Conservation (phyloP, 2,888 invertebrate genomes). For the Hofmannophila pseudospretella region DNA sequence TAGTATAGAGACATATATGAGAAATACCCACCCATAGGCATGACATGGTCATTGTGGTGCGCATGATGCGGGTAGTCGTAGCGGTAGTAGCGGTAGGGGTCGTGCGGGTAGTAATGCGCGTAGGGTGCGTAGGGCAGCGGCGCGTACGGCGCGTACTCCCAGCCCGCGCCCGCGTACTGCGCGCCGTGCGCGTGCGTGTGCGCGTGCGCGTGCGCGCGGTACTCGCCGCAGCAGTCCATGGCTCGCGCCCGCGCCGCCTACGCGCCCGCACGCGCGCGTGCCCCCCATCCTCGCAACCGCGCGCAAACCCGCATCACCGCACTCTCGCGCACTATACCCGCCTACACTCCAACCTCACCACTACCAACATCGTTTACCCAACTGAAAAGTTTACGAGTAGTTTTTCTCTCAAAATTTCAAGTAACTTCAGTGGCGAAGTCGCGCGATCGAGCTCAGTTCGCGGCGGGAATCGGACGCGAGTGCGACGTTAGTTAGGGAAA, state of each 20-base stretch:
- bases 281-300: slow-evolving; percentile 46
- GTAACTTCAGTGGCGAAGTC: slow-evolving; percentile 22
- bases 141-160: slow-evolving; percentile 59
- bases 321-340: slow-evolving; percentile 26
- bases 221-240: slow-evolving; percentile 75
- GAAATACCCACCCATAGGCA: slow-evolving; percentile 66
- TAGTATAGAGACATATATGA: no score
- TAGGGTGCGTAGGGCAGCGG: slow-evolving; percentile 33
- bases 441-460: slow-evolving; percentile 61
- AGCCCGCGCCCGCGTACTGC: slow-evolving; percentile 29
- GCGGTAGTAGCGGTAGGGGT: slow-evolving; percentile 69
- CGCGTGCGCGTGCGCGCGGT: slow-evolving; percentile 53
- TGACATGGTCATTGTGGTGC: slow-evolving; percentile 62
- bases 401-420: slow-evolving; percentile 2
- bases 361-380: slow-evolving; percentile 7
- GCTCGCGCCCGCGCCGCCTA: slow-evolving; percentile 54
- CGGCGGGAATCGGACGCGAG: slow-evolving; percentile 65
- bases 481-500: slow-evolving; percentile 73
- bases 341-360: slow-evolving; percentile 20
- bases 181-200: slow-evolving; percentile 50
- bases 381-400: not conserved
- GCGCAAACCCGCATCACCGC: slow-evolving; percentile 47
- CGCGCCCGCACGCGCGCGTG: slow-evolving; percentile 38
- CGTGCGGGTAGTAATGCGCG: slow-evolving; percentile 42
- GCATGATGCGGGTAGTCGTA: slow-evolving; percentile 65